Evolutionary conservation across 2,888 invertebrate species (phyloP).

Genomic region (Morinoia aosen): DNA sequence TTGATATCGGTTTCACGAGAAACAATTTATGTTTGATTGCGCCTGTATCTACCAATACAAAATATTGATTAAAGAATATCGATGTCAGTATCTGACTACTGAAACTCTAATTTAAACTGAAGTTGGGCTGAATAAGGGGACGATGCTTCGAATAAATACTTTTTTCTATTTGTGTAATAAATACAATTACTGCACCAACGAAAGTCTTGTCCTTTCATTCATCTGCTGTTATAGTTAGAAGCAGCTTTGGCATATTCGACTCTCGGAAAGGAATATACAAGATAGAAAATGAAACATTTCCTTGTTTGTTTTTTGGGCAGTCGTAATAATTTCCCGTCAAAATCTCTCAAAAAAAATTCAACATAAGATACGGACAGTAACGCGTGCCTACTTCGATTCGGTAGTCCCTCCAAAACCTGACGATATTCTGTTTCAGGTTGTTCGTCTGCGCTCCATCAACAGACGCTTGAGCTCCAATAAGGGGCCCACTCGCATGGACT

Average conservation of each 20-base stretch:
- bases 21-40: neutral
- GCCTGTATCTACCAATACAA: neutral
- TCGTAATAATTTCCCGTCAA: neutral
- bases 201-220: too few species aligned
- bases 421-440: slow-evolving; percentile 56
- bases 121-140: too few species aligned
- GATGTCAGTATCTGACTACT: too few species aligned
- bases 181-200: too few species aligned
- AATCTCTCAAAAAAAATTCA: neutral
- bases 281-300: too few species aligned
- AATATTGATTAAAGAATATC: neutral
- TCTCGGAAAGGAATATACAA: too few species aligned
- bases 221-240: too few species aligned
- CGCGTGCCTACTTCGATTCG: neutral
- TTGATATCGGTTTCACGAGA: neutral
- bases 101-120: too few species aligned
- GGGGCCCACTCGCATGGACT: slow-evolving; percentile 35
- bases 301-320: too few species aligned
- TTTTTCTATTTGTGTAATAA: too few species aligned
- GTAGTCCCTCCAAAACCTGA: neutral
- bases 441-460: slow-evolving; percentile 64
- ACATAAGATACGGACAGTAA: neutral
- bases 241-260: too few species aligned
- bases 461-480: slow-evolving; percentile 57
- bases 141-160: too few species aligned